Conservation (phyloP, 2,888 invertebrate genomes). For the Pteria penguin region DNA sequence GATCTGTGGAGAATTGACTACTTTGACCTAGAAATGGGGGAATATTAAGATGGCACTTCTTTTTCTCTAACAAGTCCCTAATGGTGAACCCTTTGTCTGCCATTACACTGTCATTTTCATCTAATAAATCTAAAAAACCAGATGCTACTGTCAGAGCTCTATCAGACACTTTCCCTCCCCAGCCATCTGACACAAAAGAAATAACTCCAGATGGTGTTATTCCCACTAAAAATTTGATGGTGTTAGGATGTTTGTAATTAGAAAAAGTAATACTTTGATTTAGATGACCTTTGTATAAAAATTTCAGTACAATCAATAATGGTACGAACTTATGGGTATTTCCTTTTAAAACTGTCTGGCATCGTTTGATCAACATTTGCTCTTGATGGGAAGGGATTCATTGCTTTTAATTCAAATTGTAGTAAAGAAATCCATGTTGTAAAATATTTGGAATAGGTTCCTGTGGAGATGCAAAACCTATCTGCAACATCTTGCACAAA, state of each 20-base stretch:
- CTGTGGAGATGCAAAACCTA: conserved; percentile 12
- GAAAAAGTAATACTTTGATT: conserved; percentile 18
- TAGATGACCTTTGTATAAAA: conserved; percentile 14
- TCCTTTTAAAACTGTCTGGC: conserved; percentile 21
- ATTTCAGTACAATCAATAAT: conserved; percentile 36
- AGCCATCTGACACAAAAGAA: conserved; percentile 24
- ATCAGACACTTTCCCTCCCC: conserved; percentile 24
- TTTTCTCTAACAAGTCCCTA: background rate
- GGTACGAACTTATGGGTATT: conserved; percentile 16
- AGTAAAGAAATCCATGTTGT: conserved; percentile 27
- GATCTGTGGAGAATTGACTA: conserved; percentile 1
- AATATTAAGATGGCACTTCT: background rate
- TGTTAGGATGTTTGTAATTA: conserved; percentile 31
- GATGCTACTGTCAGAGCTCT: background rate
- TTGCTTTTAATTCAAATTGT: background rate
- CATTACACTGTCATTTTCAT: conserved; percentile 13
- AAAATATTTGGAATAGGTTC: conserved; percentile 30
- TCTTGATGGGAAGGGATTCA: conserved; percentile 30
- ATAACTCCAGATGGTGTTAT: conserved; percentile 27
- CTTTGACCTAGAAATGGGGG: background rate
- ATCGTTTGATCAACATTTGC: conserved; percentile 27
- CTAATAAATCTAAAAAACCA: conserved; percentile 7
- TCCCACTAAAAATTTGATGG: conserved; percentile 28
- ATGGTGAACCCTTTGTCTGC: no score
- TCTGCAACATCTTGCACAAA: conserved; percentile 20